Conservation (phyloP, 2,797 vertebrate genomes). For the Sarcoramphus papa region DNA sequence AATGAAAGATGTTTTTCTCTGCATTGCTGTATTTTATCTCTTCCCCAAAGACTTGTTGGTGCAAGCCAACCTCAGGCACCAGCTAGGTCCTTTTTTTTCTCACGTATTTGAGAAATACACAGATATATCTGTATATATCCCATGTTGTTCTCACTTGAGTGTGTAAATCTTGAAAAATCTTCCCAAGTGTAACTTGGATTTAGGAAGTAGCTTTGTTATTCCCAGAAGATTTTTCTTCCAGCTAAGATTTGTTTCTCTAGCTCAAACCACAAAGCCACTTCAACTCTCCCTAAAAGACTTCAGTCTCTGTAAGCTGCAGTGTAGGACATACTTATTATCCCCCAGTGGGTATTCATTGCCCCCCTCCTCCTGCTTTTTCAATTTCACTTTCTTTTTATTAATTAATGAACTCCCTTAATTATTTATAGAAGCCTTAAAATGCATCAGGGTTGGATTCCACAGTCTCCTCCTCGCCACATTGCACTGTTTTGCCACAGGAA, state of each 20-base stretch:
- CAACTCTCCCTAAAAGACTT: conserved; percentile 50
- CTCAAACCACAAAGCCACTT: conserved; percentile 58
- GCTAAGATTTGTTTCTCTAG: conserved; percentile 59
- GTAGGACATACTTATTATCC: conserved; percentile 36
- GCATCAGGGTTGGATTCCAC: not conserved
- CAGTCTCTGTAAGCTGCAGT: conserved; percentile 30
- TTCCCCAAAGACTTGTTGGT: conserved; percentile 34
- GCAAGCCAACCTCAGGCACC: conserved; percentile 24
- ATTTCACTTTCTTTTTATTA: conserved; percentile 47
- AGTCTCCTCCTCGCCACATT: not conserved
- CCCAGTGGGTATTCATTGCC: conserved; percentile 12
- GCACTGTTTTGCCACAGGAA: not conserved
- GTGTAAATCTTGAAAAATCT: conserved; percentile 61
- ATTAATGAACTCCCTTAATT: conserved; percentile 50
- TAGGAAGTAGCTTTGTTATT: conserved; percentile 52
- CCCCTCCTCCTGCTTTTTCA: conserved; percentile 42
- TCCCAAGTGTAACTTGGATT: conserved; percentile 34
- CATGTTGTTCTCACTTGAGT: conserved; percentile 14
- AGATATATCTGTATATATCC: not conserved
- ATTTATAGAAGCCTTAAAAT: conserved; percentile 41
- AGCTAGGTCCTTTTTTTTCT: not conserved
- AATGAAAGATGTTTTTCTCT: conserved; percentile 52
- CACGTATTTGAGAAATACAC: not conserved
- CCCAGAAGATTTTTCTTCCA: conserved; percentile 44
- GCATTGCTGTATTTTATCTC: conserved; percentile 49